A percentile compares a stretch with the other conserved stretches of the same genome.
Evolutionary conservation across 2,888 invertebrate species (phyloP).

Genomic region (Athalia cordata): DNA sequence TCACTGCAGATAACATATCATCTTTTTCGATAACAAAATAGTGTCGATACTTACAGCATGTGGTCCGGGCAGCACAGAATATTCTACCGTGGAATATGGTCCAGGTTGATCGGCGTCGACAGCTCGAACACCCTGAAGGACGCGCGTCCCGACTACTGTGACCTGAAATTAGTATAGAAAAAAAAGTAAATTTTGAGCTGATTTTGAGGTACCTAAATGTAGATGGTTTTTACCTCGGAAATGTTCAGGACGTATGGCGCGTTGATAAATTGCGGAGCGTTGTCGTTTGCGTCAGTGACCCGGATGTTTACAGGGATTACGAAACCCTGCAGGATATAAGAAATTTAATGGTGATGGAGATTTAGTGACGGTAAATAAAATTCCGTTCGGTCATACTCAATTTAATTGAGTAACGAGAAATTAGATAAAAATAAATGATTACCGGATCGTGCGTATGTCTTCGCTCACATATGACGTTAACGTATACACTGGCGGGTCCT

Average conservation of each 20-base stretch:
- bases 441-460: conserved; percentile 87
- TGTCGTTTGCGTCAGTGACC: conserved; percentile 94
- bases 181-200: neutral
- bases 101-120: conserved; percentile 91
- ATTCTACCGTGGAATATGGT: conserved; percentile 90
- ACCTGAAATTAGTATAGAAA: conserved; percentile 66
- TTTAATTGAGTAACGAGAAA: neutral
- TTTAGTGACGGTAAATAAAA: neutral
- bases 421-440: neutral
- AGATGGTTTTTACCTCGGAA: conserved; percentile 82
- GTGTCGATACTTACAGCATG: conserved; percentile 76
- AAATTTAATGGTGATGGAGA: neutral
- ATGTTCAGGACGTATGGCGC: conserved; percentile 89
- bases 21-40: too few species aligned
- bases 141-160: conserved; percentile 78
- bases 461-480: conserved; percentile 90
- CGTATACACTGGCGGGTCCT: conserved; percentile 90
- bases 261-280: conserved; percentile 88
- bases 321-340: conserved; percentile 77
- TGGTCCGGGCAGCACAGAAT: conserved; percentile 86
- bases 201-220: neutral
- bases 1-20: neutral
- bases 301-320: conserved; percentile 88
- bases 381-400: neutral
- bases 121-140: conserved; percentile 87